Evolutionary conservation across 2,888 invertebrate genomes (phyloP).

Genomic region (Siphonodentalium dalli): DNA sequence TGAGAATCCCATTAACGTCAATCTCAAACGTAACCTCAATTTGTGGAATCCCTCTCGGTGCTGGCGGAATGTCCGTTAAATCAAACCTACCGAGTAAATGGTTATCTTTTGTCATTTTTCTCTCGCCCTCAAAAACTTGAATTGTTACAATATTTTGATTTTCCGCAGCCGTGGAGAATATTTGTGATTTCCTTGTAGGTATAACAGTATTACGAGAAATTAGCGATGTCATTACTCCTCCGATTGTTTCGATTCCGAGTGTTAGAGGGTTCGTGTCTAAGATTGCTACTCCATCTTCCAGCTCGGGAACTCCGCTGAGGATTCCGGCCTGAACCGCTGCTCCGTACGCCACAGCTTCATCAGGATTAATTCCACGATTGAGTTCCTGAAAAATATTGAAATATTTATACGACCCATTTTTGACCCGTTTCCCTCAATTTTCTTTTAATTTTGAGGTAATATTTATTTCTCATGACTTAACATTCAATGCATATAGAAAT

Average conservation of each 20-base stretch:
- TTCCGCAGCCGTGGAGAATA: slow-evolving; percentile 98
- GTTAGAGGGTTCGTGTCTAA: slow-evolving; percentile 98
- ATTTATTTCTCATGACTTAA: no score
- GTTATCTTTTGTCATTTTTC: slow-evolving; percentile 99
- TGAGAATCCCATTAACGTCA: slow-evolving; percentile 68
- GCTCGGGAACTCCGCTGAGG: slow-evolving; percentile 94
- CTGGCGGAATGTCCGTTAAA: slow-evolving; percentile 91
- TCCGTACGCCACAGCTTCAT: slow-evolving; percentile 98
- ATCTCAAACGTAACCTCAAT: slow-evolving; percentile 68
- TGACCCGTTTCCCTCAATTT: no score
- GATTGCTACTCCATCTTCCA: slow-evolving; percentile 84
- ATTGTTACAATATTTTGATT: slow-evolving; percentile 99
- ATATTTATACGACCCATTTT: no score
- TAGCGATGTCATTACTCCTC: slow-evolving; percentile 98
- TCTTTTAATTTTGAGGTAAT: no score
- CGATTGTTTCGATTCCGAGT: slow-evolving; percentile 99
- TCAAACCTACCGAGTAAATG: slow-evolving; percentile 98
- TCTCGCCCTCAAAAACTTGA: slow-evolving; percentile 94
- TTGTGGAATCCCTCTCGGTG: slow-evolving; percentile 67
- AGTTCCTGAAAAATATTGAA: slow-evolving; percentile 81
- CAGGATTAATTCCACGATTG: slow-evolving; percentile 96
- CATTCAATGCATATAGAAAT: no score
- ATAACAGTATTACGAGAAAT: slow-evolving; percentile 98
- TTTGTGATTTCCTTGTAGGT: slow-evolving; percentile 98
- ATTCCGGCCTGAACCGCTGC: slow-evolving; percentile 99